Percentiles rank a stretch among this genome's conserved stretches.
phyloP scores from a whole-genome alignment of 2,888 invertebrate genomes.

The Drosophila borealis region DNA sequence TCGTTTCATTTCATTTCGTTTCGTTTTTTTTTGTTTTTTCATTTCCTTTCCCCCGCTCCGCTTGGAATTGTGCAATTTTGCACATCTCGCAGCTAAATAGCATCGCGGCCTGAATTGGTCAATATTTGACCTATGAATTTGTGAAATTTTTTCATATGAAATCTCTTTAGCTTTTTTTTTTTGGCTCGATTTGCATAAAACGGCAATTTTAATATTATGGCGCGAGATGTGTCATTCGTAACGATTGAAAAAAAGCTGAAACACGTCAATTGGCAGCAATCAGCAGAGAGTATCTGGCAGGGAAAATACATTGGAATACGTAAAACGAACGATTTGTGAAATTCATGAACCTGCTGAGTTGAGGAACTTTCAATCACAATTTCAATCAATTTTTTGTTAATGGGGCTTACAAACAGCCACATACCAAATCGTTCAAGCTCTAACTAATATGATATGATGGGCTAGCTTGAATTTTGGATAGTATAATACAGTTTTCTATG shows the following conservation, averaged over 20 bases:
- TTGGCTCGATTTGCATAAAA: constrained; percentile 62
- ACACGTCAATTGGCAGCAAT: constrained; percentile 8
- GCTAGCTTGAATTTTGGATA: background rate
- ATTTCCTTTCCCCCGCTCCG: no score
- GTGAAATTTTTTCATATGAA: constrained; percentile 49
- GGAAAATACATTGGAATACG: no score
- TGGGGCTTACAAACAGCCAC: background rate
- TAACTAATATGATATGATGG: background rate
- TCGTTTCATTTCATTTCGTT: constrained; percentile 19
- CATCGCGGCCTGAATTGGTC: constrained; percentile 51
- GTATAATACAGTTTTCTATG: background rate
- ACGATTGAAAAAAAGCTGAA: constrained; percentile 14
- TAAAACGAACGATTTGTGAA: no score
- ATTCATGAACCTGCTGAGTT: no score
- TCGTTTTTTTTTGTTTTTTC: constrained; percentile 13
- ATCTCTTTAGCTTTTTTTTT: constrained; percentile 27
- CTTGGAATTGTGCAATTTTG: constrained; percentile 67
- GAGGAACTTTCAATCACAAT: no score
- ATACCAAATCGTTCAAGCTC: no score
- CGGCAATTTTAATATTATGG: constrained; percentile 44
- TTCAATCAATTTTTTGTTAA: no score
- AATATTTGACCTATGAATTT: constrained; percentile 67
- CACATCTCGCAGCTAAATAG: constrained; percentile 34
- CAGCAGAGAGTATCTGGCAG: no score
- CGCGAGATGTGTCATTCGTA: constrained; percentile 39